A percentile compares a stretch with the other conserved stretches of the same genome.
Conservation (phyloP, 2,113 vertebrate species). For the Fregata magnificens region DNA sequence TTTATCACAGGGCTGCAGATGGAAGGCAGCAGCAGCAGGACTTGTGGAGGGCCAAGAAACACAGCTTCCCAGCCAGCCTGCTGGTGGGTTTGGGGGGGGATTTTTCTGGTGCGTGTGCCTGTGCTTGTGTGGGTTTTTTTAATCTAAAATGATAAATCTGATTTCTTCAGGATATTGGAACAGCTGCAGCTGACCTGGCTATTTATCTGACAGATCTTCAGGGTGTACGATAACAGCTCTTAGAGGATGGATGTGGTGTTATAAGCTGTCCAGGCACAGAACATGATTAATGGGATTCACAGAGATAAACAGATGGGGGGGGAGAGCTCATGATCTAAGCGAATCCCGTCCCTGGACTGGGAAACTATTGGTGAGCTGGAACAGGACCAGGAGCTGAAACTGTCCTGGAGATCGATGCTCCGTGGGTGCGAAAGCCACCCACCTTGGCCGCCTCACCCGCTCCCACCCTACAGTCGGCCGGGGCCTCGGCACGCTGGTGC, state of each 20-base stretch:
- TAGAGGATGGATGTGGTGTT: slow-evolving; percentile 60
- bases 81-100: not conserved
- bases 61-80: slow-evolving; percentile 36
- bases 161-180: slow-evolving; percentile 58
- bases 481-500: fast-evolving
- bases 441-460: not conserved
- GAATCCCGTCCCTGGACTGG: not conserved
- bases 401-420: not conserved
- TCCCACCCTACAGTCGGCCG: fast-evolving
- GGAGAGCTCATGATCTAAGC: slow-evolving; percentile 16
- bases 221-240: slow-evolving; percentile 35
- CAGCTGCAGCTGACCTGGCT: slow-evolving; percentile 62
- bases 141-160: slow-evolving; percentile 52
- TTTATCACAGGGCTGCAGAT: slow-evolving; percentile 59
- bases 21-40: slow-evolving; percentile 42
- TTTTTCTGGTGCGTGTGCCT: not conserved
- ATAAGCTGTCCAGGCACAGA: slow-evolving; percentile 25
- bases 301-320: slow-evolving; percentile 48
- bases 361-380: not conserved
- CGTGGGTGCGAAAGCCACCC: not conserved
- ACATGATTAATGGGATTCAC: slow-evolving; percentile 52
- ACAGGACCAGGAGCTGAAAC: not conserved
- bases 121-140: not conserved
- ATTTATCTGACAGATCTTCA: slow-evolving; percentile 49
- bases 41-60: slow-evolving; percentile 40